Base-by-base conservation (phyloP, 2,888 invertebrate genomes). In the Chrysodeixis includens region DNA sequence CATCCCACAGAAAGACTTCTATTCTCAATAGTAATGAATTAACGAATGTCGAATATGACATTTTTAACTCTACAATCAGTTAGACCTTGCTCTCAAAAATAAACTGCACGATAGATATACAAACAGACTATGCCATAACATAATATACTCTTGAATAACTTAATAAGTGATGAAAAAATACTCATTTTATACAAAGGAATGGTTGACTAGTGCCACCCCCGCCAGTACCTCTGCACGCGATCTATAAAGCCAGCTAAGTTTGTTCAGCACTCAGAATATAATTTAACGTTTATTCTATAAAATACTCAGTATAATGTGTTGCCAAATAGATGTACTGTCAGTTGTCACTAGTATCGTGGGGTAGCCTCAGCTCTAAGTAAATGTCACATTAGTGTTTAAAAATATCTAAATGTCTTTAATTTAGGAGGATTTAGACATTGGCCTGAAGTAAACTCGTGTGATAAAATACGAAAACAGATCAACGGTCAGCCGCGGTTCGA, bases 281-380 rank as follows among this genome's bases (percentile, higher is more conserved):
- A 73, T 69, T 30, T 71, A 59, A 73, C 66, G 68, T 62, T 74
- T 71, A 65, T 78, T 78, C 65, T 81, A 70, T 82, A 53, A 66
- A 83, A 82, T 82, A 82, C 83, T 82, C 81, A 82, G 67, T 78
- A 76, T 78, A 74, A 74, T 79, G 71, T 79, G 86, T 88, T 87
- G 89, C 89, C 89, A 88, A 86, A 87, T 87, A 87, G 82, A 77
- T 79, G 67, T 79, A 75, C 74, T 78, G 65, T 79, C 65, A 63
- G 61, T 73, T 78, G 65, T 79, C 65, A 63, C 62, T 73, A 82
- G 79, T 78, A 73, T 79, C 46, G 52, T 61, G 71, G 65, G 69
- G 66, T 56, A 64, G 68, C 74, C 63, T 66, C 67, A 44, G 30
- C 30, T 20, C 58, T 55, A 32, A 49, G 20, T 59, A 30, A 61